Percentiles rank a stretch among this genome's conserved stretches.
phyloP scores from a whole-genome alignment of 1,140 invertebrate species.

The Campoletis sonorensis region DNA sequence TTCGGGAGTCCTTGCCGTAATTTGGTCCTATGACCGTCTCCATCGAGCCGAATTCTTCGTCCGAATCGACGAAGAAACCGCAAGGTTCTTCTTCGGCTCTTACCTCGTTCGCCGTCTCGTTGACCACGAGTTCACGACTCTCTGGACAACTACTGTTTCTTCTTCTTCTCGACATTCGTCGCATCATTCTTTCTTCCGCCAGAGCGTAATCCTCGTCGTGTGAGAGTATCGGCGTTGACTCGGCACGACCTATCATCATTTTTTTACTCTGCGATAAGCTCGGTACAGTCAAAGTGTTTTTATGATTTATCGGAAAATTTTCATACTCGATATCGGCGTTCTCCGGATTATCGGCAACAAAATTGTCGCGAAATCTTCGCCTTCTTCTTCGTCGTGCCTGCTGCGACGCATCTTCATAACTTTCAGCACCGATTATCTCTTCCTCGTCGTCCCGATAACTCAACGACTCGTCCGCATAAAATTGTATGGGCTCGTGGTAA shows the following conservation, averaged over 20 bases:
- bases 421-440: not conserved
- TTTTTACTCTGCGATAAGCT: conserved; percentile 60
- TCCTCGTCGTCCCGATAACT: conserved; percentile 34
- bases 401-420: conserved; percentile 43
- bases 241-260: conserved; percentile 62
- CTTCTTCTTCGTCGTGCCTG: conserved; percentile 34
- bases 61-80: conserved; percentile 65
- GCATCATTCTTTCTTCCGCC: conserved; percentile 50
- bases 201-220: conserved; percentile 62
- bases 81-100: conserved; percentile 50
- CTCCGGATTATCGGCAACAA: conserved; percentile 52
- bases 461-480: conserved; percentile 21
- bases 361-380: conserved; percentile 43
- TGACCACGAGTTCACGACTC: conserved; percentile 54
- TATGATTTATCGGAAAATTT: conserved; percentile 52
- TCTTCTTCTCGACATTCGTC: conserved; percentile 58
- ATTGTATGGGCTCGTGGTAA: conserved; percentile 19
- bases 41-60: conserved; percentile 71
- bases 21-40: conserved; percentile 69
- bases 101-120: conserved; percentile 39
- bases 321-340: conserved; percentile 60
- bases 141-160: conserved; percentile 72
- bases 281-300: conserved; percentile 52
- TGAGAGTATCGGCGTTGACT: conserved; percentile 68
- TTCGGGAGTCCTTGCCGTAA: conserved; percentile 31